Evolutionary conservation across 2,888 invertebrate genomes (phyloP), one percentile per base, ranked within the genome.

Genomic region (Mythimna impura): DNA sequence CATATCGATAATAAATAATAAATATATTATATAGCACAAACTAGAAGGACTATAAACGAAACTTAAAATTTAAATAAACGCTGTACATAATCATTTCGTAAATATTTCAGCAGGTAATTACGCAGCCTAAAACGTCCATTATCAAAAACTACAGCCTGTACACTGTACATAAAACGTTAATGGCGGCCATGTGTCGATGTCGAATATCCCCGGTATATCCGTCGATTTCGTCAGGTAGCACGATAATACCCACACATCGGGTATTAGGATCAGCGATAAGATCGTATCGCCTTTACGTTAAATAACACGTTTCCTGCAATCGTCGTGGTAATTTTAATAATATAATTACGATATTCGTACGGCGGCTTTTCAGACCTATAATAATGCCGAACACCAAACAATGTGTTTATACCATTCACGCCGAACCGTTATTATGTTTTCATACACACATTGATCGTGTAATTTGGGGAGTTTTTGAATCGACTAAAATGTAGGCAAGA

Each of bases 281-380:
- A 96, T 96, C 89, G 76, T 95, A 96, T 96, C 96, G 90, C 84
- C 72, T 83, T 91, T 86, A 94, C 92, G 94, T 95, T 95, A 96
- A 96, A 96, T 96, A 96, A 95, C 96, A 94, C 89, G 95, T 94
- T 95, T 96, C 96, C 96, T 96, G 96, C 92, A 95, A 95, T 95
- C 95, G 95, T 93, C 93, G 93, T 90, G 88, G 94, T 93, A 93
- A 95, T 95, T 96, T 94, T 95, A 94, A 95, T 96, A 95, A 93
- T 94, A 94, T 95, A 94, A 96, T 96, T 94, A 95, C 93, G 90
- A 94, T 94, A 92, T 94, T 94, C 92, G 92, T 88, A 89, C 86
- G 90, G 88, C 92, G 91, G 93, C 93, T 89, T 93, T 94, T 93
- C 91, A 91, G 91, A 83, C 83, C 84, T 87, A 86, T 94, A 93